phyloP scores from a whole-genome alignment of 2,797 vertebrate genomes.

The Hydrolagus colliei region DNA sequence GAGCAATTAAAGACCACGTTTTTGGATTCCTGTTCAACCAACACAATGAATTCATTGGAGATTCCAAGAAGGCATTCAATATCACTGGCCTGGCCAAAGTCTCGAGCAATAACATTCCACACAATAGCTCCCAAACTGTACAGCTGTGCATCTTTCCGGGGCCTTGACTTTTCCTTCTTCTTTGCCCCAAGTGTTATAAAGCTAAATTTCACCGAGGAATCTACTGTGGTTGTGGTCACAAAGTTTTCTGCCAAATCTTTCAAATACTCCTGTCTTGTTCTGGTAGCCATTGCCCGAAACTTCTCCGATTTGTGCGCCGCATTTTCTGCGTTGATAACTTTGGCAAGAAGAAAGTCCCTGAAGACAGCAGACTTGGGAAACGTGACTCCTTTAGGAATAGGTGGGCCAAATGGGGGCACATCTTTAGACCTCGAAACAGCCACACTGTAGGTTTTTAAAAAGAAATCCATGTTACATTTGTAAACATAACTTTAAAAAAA shows the following conservation, averaged over 20 bases:
- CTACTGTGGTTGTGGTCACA: slow-evolving; percentile 81
- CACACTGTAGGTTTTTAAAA: slow-evolving; percentile 59
- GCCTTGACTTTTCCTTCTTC: slow-evolving; percentile 86
- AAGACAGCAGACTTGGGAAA: slow-evolving; percentile 97
- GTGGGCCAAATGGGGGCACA: slow-evolving; percentile 88
- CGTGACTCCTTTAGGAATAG: slow-evolving; percentile 92
- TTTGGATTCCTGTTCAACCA: slow-evolving; percentile 79
- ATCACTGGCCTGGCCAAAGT: slow-evolving; percentile 68
- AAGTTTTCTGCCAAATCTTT: slow-evolving; percentile 96
- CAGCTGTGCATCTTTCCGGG: slow-evolving; percentile 80
- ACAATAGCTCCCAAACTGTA: slow-evolving; percentile 81
- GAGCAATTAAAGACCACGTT: slow-evolving; percentile 97
- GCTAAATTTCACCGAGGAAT: slow-evolving; percentile 88
- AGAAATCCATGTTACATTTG: background rate
- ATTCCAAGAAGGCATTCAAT: slow-evolving; percentile 70
- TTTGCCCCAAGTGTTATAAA: slow-evolving; percentile 93
- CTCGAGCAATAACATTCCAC: slow-evolving; percentile 82
- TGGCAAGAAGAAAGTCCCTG: slow-evolving; percentile 96
- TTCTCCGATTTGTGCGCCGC: slow-evolving; percentile 95
- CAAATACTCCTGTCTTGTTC: slow-evolving; percentile 90
- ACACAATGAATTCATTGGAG: slow-evolving; percentile 73
- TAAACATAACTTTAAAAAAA: background rate
- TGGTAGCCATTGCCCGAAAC: slow-evolving; percentile 91
- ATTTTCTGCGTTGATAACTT: slow-evolving; percentile 97
- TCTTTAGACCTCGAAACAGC: slow-evolving; percentile 95